Evolutionary conservation across 2,113 vertebrate genomes (phyloP), one percentile per base, ranked within the genome.

Genomic region (Prunella fulvescens): DNA sequence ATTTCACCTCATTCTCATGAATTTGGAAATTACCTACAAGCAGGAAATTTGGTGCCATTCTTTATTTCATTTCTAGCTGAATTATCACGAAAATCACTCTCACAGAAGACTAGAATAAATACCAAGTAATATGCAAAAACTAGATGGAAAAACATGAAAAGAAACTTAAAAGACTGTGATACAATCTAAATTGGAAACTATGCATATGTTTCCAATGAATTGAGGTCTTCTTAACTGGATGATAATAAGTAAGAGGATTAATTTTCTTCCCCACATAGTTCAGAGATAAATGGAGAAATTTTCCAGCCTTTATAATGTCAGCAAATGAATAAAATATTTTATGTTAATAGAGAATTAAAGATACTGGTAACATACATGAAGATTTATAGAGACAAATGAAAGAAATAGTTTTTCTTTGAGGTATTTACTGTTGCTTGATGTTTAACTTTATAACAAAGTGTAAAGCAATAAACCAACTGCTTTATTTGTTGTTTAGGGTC

Each of bases 401-500:
- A 94, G 22, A 60, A 65, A 50, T 0, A 10, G 42, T 88, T 89
- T 89, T 74, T 73, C 71, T 88, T 73, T 79, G 60, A 35, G 12
- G 10, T 72, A 53, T 91, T 88, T 81, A 29, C 42, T 82, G 23
- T 61, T 93, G 40, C 45, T 88, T 90, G 62, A 69, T 83, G 35
- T 95, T 94, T 84, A 90, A 91, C 69, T 92, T 95, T 26, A 31
- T 42, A 70, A 33, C 20, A 42, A 80, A 88, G 56, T 50, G 18
- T 72, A 94, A 86, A 93, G 67, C 86, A 83, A 51, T 86, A 81
- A 85, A 71, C 12, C 29, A 82, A 18, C 88, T 47, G 33, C 35
- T 92, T 82, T 94, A 90, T 93, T 95, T 96, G 91, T 93, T 92
- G 62, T 95, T 95, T 89, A 56, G 83, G 90, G 92, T 95, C 97